Percentiles rank a stretch among this genome's conserved stretches.
Conservation (phyloP, 1,140 invertebrate species). For the Penaeus chinensis region DNA sequence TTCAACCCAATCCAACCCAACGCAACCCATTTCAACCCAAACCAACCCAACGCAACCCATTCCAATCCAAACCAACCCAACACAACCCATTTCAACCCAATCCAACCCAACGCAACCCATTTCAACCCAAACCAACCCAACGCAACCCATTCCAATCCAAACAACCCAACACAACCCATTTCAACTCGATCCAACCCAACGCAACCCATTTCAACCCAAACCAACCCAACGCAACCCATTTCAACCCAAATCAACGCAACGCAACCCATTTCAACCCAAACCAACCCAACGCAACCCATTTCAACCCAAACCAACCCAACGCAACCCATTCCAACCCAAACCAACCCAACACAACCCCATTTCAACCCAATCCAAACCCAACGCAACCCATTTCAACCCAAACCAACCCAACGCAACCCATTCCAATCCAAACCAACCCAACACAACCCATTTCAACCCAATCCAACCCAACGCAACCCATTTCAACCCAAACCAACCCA, state of each 20-base stretch:
- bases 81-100: constrained; percentile 6
- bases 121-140: background rate
- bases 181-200: background rate
- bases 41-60: background rate
- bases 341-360: constrained; percentile 20
- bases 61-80: constrained; percentile 1
- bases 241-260: background rate
- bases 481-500: constrained; percentile 23
- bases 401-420: constrained; percentile 5
- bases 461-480: constrained; percentile 24
- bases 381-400: constrained; percentile 21
- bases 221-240: background rate
- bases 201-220: background rate
- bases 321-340: background rate
- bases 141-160: background rate
- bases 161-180: background rate
- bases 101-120: constrained; percentile 10
- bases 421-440: background rate
- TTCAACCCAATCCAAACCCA: constrained; percentile 24
- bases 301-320: constrained; percentile 16
- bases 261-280: background rate
- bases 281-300: background rate
- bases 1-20: background rate
- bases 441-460: constrained; percentile 1
- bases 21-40: background rate